Conservation (phyloP, 2,888 invertebrate genomes). For the Drosophila colorata region DNA sequence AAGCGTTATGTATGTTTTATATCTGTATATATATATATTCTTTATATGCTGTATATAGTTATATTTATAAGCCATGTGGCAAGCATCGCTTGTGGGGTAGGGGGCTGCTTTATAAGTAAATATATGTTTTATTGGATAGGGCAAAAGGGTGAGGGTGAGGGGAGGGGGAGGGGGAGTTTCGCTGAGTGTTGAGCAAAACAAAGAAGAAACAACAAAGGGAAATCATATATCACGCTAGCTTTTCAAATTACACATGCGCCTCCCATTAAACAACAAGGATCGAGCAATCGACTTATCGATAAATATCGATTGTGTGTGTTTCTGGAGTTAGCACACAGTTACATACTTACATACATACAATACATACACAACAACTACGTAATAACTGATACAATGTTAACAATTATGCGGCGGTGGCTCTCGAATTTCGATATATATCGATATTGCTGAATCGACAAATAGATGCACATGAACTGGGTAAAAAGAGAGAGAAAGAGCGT, state of each 20-base stretch:
- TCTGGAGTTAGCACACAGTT: conserved; percentile 65
- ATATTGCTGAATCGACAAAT: conserved; percentile 12
- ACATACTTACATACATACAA: conserved; percentile 73
- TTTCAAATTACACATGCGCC: conserved; percentile 37
- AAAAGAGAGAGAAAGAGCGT: conserved; percentile 11
- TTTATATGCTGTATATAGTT: conserved; percentile 48
- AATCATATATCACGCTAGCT: conserved; percentile 62
- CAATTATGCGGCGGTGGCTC: conserved; percentile 78
- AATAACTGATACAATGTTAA: conserved; percentile 78
- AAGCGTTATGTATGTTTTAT: conserved; percentile 38
- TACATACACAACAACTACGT: conserved; percentile 80
- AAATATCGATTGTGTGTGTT: conserved; percentile 17
- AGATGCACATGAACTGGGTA: neutral
- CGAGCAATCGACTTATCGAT: conserved; percentile 27
- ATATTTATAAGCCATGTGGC: conserved; percentile 32
- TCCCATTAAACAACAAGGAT: conserved; percentile 58
- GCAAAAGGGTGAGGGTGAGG: neutral
- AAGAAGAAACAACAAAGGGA: neutral
- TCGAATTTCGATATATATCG: conserved; percentile 32
- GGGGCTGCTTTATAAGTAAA: conserved; percentile 9
- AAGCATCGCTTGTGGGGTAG: neutral
- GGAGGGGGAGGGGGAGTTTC: neutral
- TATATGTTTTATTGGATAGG: conserved; percentile 3
- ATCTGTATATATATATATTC: conserved; percentile 27
- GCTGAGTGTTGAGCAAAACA: conserved; percentile 34